Conservation (phyloP, 1,140 invertebrate genomes). For the Achroia grisella region DNA sequence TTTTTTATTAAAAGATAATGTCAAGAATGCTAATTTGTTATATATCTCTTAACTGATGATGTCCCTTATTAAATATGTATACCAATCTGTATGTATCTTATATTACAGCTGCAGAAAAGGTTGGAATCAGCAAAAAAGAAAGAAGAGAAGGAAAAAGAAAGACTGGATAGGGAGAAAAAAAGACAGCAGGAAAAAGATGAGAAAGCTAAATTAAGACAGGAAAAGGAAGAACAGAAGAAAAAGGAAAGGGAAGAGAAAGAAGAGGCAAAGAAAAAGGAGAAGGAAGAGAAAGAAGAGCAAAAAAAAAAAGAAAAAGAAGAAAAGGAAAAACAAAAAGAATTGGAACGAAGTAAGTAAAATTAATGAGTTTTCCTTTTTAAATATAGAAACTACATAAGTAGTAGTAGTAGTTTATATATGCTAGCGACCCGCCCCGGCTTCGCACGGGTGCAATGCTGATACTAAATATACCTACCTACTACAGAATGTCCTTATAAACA, state of each 20-base stretch:
- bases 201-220: slow-evolving; percentile 47
- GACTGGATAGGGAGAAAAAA: slow-evolving; percentile 64
- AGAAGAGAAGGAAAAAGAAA: slow-evolving; percentile 69
- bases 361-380: not conserved
- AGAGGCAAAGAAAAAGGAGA: slow-evolving; percentile 47
- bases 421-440: no score
- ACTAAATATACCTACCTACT: no score
- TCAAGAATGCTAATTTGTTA: not conserved
- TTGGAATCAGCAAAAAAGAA: slow-evolving; percentile 66
- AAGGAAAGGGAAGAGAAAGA: slow-evolving; percentile 64
- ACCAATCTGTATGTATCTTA: no score
- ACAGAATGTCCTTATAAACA: no score
- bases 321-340: slow-evolving; percentile 67
- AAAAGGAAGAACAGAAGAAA: slow-evolving; percentile 60
- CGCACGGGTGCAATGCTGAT: no score
- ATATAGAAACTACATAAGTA: no score
- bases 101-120: slow-evolving; percentile 65
- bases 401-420: no score
- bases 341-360: slow-evolving; percentile 64
- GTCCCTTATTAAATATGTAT: no score
- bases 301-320: slow-evolving; percentile 72
- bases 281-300: slow-evolving; percentile 69
- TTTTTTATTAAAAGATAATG: no score
- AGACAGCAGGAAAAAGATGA: slow-evolving; percentile 60
- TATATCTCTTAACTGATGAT: slow-evolving; percentile 1